Evolutionary conservation across 1,140 invertebrate species (phyloP).

Genomic region (Bradysia coprophila): DNA sequence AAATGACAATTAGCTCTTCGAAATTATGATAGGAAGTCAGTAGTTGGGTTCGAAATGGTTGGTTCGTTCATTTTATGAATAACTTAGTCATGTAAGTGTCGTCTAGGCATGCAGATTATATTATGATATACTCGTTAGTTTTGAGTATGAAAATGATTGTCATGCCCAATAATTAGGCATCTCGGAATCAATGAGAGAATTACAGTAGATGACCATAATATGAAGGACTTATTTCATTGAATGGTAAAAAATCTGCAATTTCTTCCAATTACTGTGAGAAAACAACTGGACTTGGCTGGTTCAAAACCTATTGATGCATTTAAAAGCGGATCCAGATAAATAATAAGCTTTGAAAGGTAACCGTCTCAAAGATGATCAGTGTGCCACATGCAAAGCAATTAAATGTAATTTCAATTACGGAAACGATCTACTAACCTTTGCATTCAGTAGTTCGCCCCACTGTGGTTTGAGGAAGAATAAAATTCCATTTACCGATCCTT

Average conservation of each 20-base stretch:
- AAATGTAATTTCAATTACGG: too few relatives aligned
- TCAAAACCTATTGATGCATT: background rate
- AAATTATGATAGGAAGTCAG: too few relatives aligned
- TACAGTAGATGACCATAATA: background rate
- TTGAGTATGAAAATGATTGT: background rate
- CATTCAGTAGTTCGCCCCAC: constrained; percentile 38
- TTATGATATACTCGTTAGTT: background rate
- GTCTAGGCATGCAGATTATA: background rate
- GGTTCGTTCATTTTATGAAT: background rate
- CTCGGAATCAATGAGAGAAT: background rate
- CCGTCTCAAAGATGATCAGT: background rate
- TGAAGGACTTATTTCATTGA: background rate
- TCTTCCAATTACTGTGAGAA: background rate
- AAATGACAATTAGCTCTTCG: too few relatives aligned
- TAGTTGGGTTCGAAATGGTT: background rate
- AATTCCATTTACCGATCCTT: constrained; percentile 57
- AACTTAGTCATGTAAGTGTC: background rate
- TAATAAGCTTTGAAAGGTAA: too few relatives aligned
- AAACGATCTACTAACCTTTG: constrained; percentile 16
- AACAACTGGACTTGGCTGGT: background rate
- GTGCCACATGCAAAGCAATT: background rate
- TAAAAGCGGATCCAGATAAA: background rate
- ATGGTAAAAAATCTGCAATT: background rate
- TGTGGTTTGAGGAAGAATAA: constrained; percentile 44
- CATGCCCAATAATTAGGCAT: background rate